A percentile compares a stretch with the other conserved stretches of the same genome.
phyloP scores from a whole-genome alignment of 2,888 invertebrate genomes.

The Galerucella pusilla region DNA sequence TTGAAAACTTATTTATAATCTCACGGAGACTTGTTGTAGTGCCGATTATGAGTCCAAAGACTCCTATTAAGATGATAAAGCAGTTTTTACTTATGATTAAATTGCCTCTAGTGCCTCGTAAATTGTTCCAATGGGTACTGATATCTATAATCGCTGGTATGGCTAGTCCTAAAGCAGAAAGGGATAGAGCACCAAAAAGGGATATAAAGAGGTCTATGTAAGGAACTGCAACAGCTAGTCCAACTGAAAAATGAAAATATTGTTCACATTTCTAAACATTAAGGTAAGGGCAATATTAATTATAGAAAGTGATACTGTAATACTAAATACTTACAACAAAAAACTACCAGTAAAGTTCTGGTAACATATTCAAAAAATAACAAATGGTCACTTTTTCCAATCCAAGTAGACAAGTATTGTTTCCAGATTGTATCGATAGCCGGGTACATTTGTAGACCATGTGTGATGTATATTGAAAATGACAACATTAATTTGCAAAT shows the following conservation, averaged over 20 bases:
- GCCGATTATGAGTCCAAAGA: slow-evolving; percentile 74
- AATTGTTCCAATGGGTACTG: slow-evolving; percentile 81
- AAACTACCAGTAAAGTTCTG: slow-evolving; percentile 80
- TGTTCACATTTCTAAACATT: background rate
- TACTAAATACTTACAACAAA: slow-evolving; percentile 81
- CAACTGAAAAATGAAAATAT: slow-evolving; percentile 70
- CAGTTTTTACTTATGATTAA: slow-evolving; percentile 68
- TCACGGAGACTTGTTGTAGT: slow-evolving; percentile 73
- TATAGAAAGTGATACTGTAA: background rate
- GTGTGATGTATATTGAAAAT: slow-evolving; percentile 89
- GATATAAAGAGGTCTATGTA: slow-evolving; percentile 84
- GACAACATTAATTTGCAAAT: slow-evolving; percentile 80
- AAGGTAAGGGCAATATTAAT: too few species aligned
- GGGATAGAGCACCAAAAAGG: slow-evolving; percentile 87
- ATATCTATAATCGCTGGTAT: slow-evolving; percentile 91
- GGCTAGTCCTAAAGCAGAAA: slow-evolving; percentile 88
- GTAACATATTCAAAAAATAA: slow-evolving; percentile 80
- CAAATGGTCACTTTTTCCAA: slow-evolving; percentile 72
- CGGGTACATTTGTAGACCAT: slow-evolving; percentile 94
- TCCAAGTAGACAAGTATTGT: slow-evolving; percentile 72
- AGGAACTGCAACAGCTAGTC: slow-evolving; percentile 86
- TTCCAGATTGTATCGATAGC: slow-evolving; percentile 95
- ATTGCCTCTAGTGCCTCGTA: slow-evolving; percentile 63
- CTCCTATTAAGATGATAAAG: slow-evolving; percentile 70
- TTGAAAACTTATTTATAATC: slow-evolving; percentile 68